phyloP scores from a whole-genome alignment of 1,140 invertebrate species.

The Varroa destructor region DNA sequence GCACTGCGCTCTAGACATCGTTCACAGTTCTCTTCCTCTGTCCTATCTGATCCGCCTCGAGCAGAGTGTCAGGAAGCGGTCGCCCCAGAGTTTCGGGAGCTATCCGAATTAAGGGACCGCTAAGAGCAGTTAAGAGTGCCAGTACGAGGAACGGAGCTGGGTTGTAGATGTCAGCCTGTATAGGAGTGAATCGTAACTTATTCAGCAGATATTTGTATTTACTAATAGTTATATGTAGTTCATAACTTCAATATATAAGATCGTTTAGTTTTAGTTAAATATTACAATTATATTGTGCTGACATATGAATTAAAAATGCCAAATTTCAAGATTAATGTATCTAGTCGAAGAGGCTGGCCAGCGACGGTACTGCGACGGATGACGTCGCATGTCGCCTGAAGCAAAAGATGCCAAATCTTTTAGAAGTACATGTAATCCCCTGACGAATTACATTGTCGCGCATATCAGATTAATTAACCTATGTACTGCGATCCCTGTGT shows the following conservation, averaged over 20 bases:
- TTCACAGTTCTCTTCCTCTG: too few relatives aligned
- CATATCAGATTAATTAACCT: too few relatives aligned
- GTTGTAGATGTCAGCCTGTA: constrained; percentile 13
- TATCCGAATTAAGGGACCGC: not conserved
- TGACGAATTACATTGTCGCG: too few relatives aligned
- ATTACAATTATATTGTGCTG: not conserved
- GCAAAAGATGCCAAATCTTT: too few relatives aligned
- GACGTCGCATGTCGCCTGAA: too few relatives aligned
- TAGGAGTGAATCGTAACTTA: not conserved
- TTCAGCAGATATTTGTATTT: not conserved
- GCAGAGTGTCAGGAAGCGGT: not conserved
- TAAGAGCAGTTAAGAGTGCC: not conserved
- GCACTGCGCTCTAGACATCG: too few relatives aligned
- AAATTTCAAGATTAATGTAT: not conserved
- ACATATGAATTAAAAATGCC: not conserved
- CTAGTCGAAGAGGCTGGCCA: not conserved
- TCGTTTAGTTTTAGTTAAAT: not conserved
- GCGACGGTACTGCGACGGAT: too few relatives aligned
- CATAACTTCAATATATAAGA: not conserved
- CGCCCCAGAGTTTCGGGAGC: constrained; percentile 7
- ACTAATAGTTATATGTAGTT: not conserved
- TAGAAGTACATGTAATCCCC: too few relatives aligned
- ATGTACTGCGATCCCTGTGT: too few relatives aligned
- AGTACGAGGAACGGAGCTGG: constrained; percentile 5
- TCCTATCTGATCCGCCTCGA: constrained; percentile 1